A percentile compares a stretch with the other conserved stretches of the same genome.
These are phyloP conservation scores for Dugesia japonica DNA, from an alignment of 2,888 invertebrate species.

Conservation along the genomic window DNA sequence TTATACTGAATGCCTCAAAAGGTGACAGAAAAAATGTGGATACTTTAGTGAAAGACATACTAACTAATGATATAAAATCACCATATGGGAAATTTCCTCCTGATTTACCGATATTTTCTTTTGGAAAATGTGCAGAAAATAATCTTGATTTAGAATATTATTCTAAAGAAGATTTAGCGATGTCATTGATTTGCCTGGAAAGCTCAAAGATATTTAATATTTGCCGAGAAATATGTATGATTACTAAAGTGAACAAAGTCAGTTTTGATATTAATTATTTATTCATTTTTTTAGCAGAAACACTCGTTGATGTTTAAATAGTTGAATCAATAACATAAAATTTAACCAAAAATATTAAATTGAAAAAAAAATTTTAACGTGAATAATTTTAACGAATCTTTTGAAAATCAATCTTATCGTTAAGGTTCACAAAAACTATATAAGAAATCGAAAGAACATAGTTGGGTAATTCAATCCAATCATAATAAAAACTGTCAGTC, in stretches of 20 bases:
- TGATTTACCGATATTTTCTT: not conserved
- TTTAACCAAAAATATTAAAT: too few relatives aligned
- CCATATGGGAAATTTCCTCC: constrained; percentile 17
- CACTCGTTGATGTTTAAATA: too few relatives aligned
- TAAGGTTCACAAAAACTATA: too few relatives aligned
- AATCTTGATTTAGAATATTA: not conserved
- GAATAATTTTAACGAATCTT: too few relatives aligned
- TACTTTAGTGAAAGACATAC: not conserved
- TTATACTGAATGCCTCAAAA: not conserved
- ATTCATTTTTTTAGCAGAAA: not conserved
- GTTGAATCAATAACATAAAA: too few relatives aligned
- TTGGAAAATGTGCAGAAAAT: constrained; percentile 11
- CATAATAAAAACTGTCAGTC: too few relatives aligned
- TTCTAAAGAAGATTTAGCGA: not conserved
- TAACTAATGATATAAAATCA: not conserved
- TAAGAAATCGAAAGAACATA: too few relatives aligned
- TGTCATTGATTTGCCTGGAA: not conserved
- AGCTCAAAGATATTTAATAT: not conserved
- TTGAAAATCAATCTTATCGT: too few relatives aligned
- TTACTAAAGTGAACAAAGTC: not conserved
- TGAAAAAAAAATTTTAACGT: too few relatives aligned
- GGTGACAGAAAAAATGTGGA: not conserved
- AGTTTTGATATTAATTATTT: not conserved
- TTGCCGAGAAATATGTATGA: not conserved
- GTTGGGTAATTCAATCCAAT: too few relatives aligned